Base-by-base conservation (phyloP, 2,888 invertebrate species). In the Hermaeophaga mercurialis region DNA sequence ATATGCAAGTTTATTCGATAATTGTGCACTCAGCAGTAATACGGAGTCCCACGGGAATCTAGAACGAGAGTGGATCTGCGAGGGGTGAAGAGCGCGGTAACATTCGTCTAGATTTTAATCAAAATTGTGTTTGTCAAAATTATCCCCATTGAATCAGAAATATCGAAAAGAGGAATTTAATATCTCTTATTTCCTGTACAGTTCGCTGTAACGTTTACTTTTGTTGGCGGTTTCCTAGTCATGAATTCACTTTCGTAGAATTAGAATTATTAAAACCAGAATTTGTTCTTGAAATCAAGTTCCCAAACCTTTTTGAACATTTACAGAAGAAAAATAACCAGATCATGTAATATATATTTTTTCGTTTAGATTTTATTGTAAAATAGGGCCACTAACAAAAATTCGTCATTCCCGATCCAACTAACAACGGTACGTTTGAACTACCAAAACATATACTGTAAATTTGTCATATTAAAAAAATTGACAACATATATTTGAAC, bases 11-110 rank as follows among this genome's bases (percentile, higher is more conserved):
- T 77, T 75, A 70, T 69, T 68, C 75, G 69, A 77, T 77, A 78
- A 78, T 78, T 77, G 78, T 73, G 74, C 75, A 71, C 72, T 75
- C 76, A 73, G 75, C 76, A 70, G 74, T 75, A 73, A 73, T 70
- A 67, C 70, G 67, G 66, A 59, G 54, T 65, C 64, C 66, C 66
- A 46, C 24, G 46, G 63, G 66, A 58, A 47, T 39, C 31, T 22
- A 7, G 2, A 31, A 9, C 15, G 9, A 41, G 24, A 15, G 15
- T 3, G 24, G 24, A 14, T 9, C 17, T 8, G 19, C n/a, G 39
- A 3, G 39, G 18, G 22, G 43, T 6, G 12, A 11, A 24, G 24
- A 43, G 24, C 24, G 49, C 43, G 36, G 54, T 58, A 66, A 63
- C 71, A 72, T 71, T 72, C 69, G 64, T 66, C 64, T 64, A 70